Evolutionary conservation across 2,797 vertebrate genomes (phyloP).

Genomic region (Neostethus bicornis): DNA sequence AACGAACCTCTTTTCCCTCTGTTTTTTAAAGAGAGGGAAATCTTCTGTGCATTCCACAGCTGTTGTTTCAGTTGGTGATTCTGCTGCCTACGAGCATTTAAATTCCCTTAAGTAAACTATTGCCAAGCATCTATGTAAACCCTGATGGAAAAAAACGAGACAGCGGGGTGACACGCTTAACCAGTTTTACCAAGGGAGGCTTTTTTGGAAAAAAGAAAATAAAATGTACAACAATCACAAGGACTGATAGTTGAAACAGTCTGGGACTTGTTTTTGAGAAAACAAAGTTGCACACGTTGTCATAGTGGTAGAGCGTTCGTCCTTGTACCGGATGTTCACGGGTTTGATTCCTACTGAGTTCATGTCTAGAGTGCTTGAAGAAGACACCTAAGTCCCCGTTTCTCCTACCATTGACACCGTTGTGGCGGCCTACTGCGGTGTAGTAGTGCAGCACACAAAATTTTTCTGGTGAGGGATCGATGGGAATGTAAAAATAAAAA

Average conservation of each 20-base stretch:
- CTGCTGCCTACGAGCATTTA: slow-evolving; percentile 44
- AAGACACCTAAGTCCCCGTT: too few relatives aligned
- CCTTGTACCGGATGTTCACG: too few relatives aligned
- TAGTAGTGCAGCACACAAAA: too few relatives aligned
- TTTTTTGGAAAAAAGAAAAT: slow-evolving; percentile 28
- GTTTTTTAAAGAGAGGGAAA: slow-evolving; percentile 30
- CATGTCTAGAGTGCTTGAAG: too few relatives aligned
- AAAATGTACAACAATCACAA: slow-evolving; percentile 7
- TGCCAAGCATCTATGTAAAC: slow-evolving; percentile 27
- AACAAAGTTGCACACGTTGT: neutral
- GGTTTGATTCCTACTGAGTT: too few relatives aligned
- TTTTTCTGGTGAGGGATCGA: too few relatives aligned
- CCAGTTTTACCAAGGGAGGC: slow-evolving; percentile 30
- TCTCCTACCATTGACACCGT: too few relatives aligned
- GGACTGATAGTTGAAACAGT: slow-evolving; percentile 33
- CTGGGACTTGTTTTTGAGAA: slow-evolving; percentile 9
- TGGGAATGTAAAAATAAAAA: slow-evolving; percentile 3
- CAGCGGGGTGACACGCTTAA: slow-evolving; percentile 12
- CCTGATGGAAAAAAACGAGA: slow-evolving; percentile 18
- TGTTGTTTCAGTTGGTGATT: slow-evolving; percentile 31
- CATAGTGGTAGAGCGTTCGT: too few relatives aligned
- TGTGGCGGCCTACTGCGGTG: too few relatives aligned
- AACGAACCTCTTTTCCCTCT: neutral
- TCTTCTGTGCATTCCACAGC: slow-evolving; percentile 45
- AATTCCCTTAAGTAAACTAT: slow-evolving; percentile 33